Base-by-base conservation (phyloP, 2,888 invertebrate genomes). In the Spodoptera littoralis region DNA sequence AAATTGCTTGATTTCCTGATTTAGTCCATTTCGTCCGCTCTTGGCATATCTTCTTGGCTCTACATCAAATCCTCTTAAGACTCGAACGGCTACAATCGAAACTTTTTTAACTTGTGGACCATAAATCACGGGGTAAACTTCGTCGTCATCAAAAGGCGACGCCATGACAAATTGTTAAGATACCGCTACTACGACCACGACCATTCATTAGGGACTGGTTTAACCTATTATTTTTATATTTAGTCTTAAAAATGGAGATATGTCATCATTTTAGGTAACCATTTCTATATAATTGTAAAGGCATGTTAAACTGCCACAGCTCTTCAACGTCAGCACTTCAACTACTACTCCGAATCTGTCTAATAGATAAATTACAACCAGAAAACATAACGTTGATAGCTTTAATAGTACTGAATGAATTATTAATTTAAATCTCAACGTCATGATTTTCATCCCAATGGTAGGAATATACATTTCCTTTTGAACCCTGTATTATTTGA, bases 91-190 rank as follows among this genome's bases (percentile, higher is more conserved):
- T 46, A 59, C 56, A 68, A 65, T 72, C 62, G 45, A 70, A 70
- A 77, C 62, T 73, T 74, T 76, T 58, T 52, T 47, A 70, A 76
- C 58, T 70, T 70, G 30, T 22, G 11, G 45, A 46, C 54, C 63
- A 76, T 74, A 68, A 76, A 76, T 77, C 60, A 77, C 48, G 49
- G 50, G 12, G 41, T 43, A 49, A 57, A 73, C 60, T 73, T 60
- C 50, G 18, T 50, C 51, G 57, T 77, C 62, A 61, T 65, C 74
- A 65, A 64, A 65, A 62, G 57, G 18, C 27, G 55, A 30, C 52
- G 53, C 48, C 67, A 66, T 74, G 71, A 70, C 71, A 74, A 70
- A 76, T 74, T 74, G 71, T 60, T 43, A 51, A 64, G 71, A 74
- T 77, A 68, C 60, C 59, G 52, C 43, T 22, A 50, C 44, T 59